These are phyloP conservation scores for Sardina pilchardus DNA, from an alignment of 2,113 vertebrate species.

Conservation along the genomic window DNA sequence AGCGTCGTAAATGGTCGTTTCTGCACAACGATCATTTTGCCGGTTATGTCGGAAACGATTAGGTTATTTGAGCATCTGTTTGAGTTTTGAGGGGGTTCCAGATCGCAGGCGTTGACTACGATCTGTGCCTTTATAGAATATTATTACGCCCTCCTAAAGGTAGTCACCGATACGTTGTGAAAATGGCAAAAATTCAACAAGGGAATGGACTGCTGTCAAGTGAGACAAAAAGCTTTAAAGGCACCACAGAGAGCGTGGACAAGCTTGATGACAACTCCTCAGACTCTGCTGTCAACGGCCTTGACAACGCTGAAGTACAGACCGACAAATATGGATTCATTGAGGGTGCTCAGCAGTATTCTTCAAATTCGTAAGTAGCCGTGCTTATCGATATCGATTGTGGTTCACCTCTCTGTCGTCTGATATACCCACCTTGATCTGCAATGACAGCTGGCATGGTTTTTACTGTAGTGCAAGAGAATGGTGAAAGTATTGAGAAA, in stretches of 20 bases:
- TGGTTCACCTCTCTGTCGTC: too few species aligned
- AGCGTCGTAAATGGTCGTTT: neutral
- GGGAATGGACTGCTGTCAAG: slow-evolving; percentile 71
- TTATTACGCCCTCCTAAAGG: neutral
- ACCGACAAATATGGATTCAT: slow-evolving; percentile 92
- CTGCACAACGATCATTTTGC: neutral
- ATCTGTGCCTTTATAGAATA: neutral
- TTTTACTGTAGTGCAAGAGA: too few species aligned
- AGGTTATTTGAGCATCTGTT: neutral
- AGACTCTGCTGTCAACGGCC: slow-evolving; percentile 75
- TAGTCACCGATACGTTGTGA: neutral
- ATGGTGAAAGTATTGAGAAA: too few species aligned
- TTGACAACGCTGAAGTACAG: slow-evolving; percentile 66
- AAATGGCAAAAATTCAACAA: slow-evolving; percentile 63
- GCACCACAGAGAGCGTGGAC: slow-evolving; percentile 71
- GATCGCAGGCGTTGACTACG: neutral
- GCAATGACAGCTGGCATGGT: too few species aligned
- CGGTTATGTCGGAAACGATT: neutral
- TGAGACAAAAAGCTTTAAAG: slow-evolving; percentile 58
- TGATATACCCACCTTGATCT: too few species aligned
- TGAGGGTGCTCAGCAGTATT: slow-evolving; percentile 79
- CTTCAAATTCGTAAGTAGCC: slow-evolving; percentile 69
- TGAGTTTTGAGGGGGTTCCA: neutral
- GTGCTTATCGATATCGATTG: neutral
- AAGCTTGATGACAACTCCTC: slow-evolving; percentile 66